These are phyloP conservation scores for Lamproptera curius DNA, from an alignment of 2,888 invertebrate genomes.

Conservation along the genomic window DNA sequence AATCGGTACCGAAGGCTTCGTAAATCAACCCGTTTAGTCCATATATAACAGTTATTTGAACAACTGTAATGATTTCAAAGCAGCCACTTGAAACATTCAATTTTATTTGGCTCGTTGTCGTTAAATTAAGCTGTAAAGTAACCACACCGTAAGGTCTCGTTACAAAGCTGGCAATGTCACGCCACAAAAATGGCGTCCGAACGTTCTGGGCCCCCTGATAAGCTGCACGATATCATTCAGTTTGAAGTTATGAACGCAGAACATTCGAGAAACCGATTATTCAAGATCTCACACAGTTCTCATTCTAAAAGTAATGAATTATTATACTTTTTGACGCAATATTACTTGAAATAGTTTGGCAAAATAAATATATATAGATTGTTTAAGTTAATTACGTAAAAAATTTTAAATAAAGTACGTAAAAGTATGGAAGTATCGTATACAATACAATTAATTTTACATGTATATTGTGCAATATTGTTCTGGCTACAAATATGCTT, in stretches of 20 bases:
- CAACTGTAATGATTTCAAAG: background rate
- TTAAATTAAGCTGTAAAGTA: slow-evolving; percentile 22
- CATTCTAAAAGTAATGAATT: too few relatives aligned
- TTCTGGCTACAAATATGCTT: too few relatives aligned
- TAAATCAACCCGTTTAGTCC: too few relatives aligned
- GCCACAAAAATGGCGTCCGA: slow-evolving; percentile 17
- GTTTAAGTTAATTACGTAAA: too few relatives aligned
- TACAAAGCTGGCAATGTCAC: slow-evolving; percentile 16
- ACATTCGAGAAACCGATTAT: slow-evolving; percentile 4
- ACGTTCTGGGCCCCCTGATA: slow-evolving; percentile 7
- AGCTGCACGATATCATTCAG: slow-evolving; percentile 21
- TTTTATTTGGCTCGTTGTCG: slow-evolving; percentile 2
- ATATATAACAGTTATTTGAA: background rate
- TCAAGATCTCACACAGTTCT: background rate
- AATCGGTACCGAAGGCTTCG: too few relatives aligned
- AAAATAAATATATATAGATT: too few relatives aligned
- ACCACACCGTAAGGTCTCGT: slow-evolving; percentile 11
- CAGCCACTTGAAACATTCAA: slow-evolving; percentile 1
- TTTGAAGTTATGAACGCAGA: slow-evolving; percentile 21
- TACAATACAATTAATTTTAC: too few relatives aligned
- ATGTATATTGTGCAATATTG: too few relatives aligned
- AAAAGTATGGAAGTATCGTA: too few relatives aligned
- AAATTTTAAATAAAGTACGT: too few relatives aligned
- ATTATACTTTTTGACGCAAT: too few relatives aligned
- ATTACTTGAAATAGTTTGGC: too few relatives aligned